These are phyloP conservation scores for Drosophila pallidifrons DNA, from an alignment of 1,140 invertebrate species.

Conservation along the genomic window DNA sequence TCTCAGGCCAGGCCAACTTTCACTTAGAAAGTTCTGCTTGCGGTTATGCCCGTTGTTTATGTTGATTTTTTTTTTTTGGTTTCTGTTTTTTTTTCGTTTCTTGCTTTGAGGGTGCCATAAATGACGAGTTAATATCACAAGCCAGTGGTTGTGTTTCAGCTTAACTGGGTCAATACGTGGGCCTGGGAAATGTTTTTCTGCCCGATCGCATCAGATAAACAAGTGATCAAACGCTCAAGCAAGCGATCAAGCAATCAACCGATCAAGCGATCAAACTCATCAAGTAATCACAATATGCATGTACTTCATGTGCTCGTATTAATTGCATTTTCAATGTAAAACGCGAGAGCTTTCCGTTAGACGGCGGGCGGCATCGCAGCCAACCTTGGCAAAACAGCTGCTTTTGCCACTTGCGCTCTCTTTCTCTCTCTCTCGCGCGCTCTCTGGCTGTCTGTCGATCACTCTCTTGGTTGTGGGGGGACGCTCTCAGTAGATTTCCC, in stretches of 20 bases:
- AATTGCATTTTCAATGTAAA: slow-evolving; percentile 73
- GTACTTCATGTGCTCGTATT: slow-evolving; percentile 38
- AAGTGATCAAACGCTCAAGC: slow-evolving; percentile 17
- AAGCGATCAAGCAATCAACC: slow-evolving; percentile 16
- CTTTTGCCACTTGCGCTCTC: slow-evolving; percentile 9
- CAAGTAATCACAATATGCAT: slow-evolving; percentile 27
- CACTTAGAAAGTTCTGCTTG: slow-evolving; percentile 83
- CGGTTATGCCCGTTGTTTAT: slow-evolving; percentile 61
- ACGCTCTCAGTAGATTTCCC: slow-evolving; percentile 70
- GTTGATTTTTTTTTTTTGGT: slow-evolving; percentile 43
- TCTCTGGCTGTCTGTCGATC: not conserved
- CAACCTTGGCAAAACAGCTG: slow-evolving; percentile 70
- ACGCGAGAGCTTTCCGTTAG: slow-evolving; percentile 74
- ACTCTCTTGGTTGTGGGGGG: not conserved
- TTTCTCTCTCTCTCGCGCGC: slow-evolving; percentile 10
- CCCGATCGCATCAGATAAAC: slow-evolving; percentile 18
- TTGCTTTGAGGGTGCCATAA: slow-evolving; percentile 63
- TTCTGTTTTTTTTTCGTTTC: slow-evolving; percentile 34
- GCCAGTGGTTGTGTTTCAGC: slow-evolving; percentile 17
- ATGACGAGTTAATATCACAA: slow-evolving; percentile 53
- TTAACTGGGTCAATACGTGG: slow-evolving; percentile 74
- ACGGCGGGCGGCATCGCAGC: slow-evolving; percentile 29
- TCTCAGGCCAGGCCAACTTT: slow-evolving; percentile 62
- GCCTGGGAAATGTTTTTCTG: slow-evolving; percentile 50
- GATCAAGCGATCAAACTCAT: slow-evolving; percentile 15